These are phyloP conservation scores for Harpagoxenus sublaevis DNA, from an alignment of 2,888 invertebrate genomes.

Conservation along the genomic window DNA sequence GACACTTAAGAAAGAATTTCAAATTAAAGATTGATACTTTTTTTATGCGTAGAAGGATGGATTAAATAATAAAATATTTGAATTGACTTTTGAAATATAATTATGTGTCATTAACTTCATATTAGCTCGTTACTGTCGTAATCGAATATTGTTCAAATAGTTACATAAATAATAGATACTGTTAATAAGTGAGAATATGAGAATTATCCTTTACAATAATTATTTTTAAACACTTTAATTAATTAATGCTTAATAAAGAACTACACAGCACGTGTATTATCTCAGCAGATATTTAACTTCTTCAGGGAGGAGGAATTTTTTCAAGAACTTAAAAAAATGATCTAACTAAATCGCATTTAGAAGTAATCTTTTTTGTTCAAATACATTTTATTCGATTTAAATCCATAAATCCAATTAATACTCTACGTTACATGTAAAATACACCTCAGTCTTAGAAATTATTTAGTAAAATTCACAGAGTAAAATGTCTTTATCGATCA, in stretches of 20 bases:
- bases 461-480: neutral
- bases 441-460: neutral
- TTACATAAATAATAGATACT: neutral
- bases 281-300: neutral
- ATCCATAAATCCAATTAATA: neutral
- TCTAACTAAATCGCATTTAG: neutral
- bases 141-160: neutral
- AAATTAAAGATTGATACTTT: neutral
- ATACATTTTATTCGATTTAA: neutral
- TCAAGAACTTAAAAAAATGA: neutral
- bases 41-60: neutral
- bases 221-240: slow-evolving; percentile 5
- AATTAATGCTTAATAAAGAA: neutral
- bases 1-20: slow-evolving; percentile 2
- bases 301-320: neutral
- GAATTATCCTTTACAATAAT: neutral
- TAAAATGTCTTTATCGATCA: neutral
- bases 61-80: neutral
- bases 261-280: neutral
- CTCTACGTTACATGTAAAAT: neutral
- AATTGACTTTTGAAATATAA: neutral
- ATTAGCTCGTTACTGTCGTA: neutral
- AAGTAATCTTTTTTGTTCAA: neutral
- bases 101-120: neutral
- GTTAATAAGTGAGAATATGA: neutral